phyloP scores from a whole-genome alignment of 2,888 invertebrate genomes.

The Glomeris marginata region DNA sequence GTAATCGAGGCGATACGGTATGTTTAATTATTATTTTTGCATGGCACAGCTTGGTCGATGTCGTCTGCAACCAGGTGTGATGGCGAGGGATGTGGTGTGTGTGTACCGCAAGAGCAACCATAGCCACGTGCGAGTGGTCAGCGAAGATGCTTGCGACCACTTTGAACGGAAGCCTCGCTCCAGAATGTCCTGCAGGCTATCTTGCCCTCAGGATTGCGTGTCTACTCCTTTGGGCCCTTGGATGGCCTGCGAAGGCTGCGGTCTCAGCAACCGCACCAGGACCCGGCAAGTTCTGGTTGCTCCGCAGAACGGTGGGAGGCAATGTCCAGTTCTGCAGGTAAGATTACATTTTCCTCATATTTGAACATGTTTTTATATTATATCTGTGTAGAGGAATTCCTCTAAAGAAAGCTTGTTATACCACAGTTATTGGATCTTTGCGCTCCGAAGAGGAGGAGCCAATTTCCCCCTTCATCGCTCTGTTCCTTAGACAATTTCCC shows the following conservation, averaged over 20 bases:
- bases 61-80: slow-evolving; percentile 2
- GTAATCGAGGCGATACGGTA: too few species aligned
- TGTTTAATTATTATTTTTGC: too few species aligned
- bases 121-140: slow-evolving; percentile 14
- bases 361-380: too few species aligned
- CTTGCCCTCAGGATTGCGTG: slow-evolving; percentile 26
- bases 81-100: slow-evolving; percentile 14
- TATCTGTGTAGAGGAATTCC: too few species aligned
- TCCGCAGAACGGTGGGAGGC: slow-evolving; percentile 36
- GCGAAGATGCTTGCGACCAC: slow-evolving; percentile 15
- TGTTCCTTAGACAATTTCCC: too few species aligned
- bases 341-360: neutral
- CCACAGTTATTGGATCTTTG: too few species aligned
- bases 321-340: slow-evolving; percentile 27
- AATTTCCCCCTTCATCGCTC: too few species aligned
- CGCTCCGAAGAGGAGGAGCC: too few species aligned
- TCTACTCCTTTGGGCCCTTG: slow-evolving; percentile 24
- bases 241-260: slow-evolving; percentile 19
- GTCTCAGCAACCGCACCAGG: slow-evolving; percentile 37
- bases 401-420: too few species aligned
- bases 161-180: slow-evolving; percentile 12
- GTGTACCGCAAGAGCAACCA: slow-evolving; percentile 12
- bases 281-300: slow-evolving; percentile 39
- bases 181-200: slow-evolving; percentile 12
- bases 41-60: neutral